phyloP scores from a whole-genome alignment of 2,888 invertebrate species.

The Harpagoxenus sublaevis region DNA sequence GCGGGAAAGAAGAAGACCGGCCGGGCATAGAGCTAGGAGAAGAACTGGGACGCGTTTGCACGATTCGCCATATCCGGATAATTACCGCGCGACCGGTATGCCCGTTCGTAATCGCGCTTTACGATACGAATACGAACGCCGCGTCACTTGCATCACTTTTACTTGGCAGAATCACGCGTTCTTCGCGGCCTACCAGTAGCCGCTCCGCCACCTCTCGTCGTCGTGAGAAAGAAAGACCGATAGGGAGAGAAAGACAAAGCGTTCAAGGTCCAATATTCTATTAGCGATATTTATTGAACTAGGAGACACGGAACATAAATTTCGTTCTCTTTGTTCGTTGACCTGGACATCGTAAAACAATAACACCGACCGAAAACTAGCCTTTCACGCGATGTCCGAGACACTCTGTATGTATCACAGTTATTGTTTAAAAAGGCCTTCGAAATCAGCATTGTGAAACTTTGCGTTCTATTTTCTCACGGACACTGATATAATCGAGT shows the following conservation, averaged over 20 bases:
- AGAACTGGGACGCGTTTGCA: slow-evolving; percentile 78
- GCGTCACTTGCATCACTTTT: slow-evolving; percentile 71
- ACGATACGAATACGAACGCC: slow-evolving; percentile 57
- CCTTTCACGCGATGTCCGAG: not conserved
- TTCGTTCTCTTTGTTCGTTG: slow-evolving; percentile 29
- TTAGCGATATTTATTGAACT: slow-evolving; percentile 6
- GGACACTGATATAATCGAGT: slow-evolving; percentile 70
- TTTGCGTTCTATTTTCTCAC: slow-evolving; percentile 73
- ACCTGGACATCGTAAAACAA: not conserved
- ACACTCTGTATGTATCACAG: not conserved
- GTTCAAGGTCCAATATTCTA: slow-evolving; percentile 30
- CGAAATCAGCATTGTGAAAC: slow-evolving; percentile 69
- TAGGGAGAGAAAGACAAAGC: not conserved
- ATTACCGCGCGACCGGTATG: slow-evolving; percentile 74
- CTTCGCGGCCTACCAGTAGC: slow-evolving; percentile 34
- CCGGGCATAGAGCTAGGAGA: slow-evolving; percentile 52
- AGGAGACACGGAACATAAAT: slow-evolving; percentile 39
- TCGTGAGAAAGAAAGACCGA: not conserved
- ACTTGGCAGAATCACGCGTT: slow-evolving; percentile 59
- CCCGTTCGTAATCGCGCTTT: slow-evolving; percentile 64
- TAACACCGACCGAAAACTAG: slow-evolving; percentile 20
- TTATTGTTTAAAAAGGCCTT: slow-evolving; percentile 71
- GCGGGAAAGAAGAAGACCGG: slow-evolving; percentile 68
- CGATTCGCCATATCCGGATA: slow-evolving; percentile 80
- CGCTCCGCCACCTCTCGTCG: not conserved